Percentiles rank a stretch among this genome's conserved stretches.
These are phyloP conservation scores for Dendrolimus houi DNA, from an alignment of 2,888 invertebrate genomes.

Conservation along the genomic window DNA sequence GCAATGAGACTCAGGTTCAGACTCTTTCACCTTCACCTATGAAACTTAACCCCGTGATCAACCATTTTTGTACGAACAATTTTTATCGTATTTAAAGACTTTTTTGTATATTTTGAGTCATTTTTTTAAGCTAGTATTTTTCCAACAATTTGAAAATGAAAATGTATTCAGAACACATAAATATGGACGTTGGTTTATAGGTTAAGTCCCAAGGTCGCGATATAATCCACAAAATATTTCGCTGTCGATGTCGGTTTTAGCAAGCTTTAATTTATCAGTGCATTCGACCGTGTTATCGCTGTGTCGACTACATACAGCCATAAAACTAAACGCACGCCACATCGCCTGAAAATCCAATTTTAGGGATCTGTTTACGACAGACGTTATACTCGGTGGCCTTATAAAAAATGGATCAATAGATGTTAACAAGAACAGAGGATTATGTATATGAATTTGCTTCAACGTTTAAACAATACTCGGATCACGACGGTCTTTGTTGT, in stretches of 20 bases:
- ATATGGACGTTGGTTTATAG: background rate
- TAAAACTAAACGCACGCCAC: background rate
- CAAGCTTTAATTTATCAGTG: slow-evolving; percentile 27
- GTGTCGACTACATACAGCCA: background rate
- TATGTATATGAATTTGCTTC: no score
- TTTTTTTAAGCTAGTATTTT: no score
- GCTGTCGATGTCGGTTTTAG: background rate
- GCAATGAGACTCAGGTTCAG: no score
- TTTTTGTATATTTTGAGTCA: no score
- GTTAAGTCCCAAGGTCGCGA: background rate
- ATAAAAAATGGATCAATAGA: no score
- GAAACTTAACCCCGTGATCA: no score
- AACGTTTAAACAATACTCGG: no score
- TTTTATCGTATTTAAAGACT: no score
- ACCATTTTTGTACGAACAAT: no score
- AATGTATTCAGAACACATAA: background rate
- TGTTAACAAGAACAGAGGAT: no score
- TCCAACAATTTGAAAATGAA: background rate
- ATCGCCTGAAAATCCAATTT: background rate
- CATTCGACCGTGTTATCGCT: slow-evolving; percentile 30
- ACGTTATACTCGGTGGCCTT: background rate
- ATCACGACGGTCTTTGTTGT: no score
- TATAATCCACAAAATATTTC: background rate
- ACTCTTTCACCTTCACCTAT: no score
- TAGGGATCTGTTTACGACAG: background rate